Evolutionary conservation across 2,797 vertebrate genomes (phyloP), one percentile per base, ranked within the genome.

Genomic region (Rhynchotus rufescens): DNA sequence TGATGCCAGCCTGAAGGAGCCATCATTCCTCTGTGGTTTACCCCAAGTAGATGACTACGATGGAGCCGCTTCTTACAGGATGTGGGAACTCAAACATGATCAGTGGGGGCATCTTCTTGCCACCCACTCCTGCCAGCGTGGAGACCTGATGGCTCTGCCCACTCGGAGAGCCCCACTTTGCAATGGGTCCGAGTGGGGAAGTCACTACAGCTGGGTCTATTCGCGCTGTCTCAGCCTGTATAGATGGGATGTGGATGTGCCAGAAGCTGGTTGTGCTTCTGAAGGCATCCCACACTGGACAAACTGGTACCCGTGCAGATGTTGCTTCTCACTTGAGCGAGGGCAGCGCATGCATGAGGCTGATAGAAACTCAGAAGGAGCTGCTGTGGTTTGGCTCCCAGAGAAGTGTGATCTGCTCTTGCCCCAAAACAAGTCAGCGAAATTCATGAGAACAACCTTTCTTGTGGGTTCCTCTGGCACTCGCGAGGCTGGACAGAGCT

Each of bases 401-500:
- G 59, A 82, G 65, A 74, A 92, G 88, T 8, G 51, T 84, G 86
- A 93, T 92, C 69, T 86, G 88, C 86, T n/a, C 64, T 80, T 47
- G n/a, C 86, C 79, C 81, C 40, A 59, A 69, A 93, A 69, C 69
- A 65, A 84, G 81, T 15, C 81, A 72, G 59, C 62, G 84, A 69
- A 93, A 93, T 77, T 84, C 14, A 84, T 15, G 51, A 78, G 86
- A 93, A 34, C 42, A 51, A 44, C 62, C 90, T 93, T 94, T 94
- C 71, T 93, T 94, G 94, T 94, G 94, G 88, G 67, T 71, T 93
- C 11, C 83, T 67, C 89, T 95, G 94, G 93, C 87, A 90, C 64
- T 13, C 13, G 44, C 0, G 0, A 61, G 57, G 83, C 81, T 84
- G 92, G 76, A 91, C 89, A 84, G 86, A 61, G 89, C 72, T 61